Conservation (phyloP, 2,113 vertebrate species). For the Tragelaphus buxtoni region DNA sequence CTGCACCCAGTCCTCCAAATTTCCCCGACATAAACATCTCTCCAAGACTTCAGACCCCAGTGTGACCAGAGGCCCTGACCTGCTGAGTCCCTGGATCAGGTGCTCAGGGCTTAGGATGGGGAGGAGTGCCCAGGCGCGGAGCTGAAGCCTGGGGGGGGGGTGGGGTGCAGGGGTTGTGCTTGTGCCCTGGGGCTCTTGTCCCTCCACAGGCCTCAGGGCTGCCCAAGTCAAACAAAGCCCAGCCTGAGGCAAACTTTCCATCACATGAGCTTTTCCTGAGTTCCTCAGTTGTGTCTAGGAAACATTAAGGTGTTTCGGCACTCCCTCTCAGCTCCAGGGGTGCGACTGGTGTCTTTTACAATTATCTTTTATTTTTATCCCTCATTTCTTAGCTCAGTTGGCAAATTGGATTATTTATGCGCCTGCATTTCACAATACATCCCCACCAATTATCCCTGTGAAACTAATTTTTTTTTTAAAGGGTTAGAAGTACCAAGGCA, state of each 20-base stretch:
- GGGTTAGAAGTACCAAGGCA: neutral
- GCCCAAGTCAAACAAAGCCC: neutral
- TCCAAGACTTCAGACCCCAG: neutral
- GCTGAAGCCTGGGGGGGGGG: neutral
- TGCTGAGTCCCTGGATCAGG: neutral
- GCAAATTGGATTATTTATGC: slow-evolving; percentile 36
- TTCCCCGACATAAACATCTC: neutral
- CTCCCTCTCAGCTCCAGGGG: slow-evolving; percentile 31
- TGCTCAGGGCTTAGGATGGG: neutral
- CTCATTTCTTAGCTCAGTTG: slow-evolving; percentile 25
- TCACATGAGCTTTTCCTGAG: neutral
- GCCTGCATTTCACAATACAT: slow-evolving; percentile 46
- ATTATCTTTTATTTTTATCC: slow-evolving; percentile 61
- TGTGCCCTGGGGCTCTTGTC: too few relatives aligned
- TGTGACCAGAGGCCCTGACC: neutral
- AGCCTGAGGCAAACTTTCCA: neutral
- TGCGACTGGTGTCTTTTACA: slow-evolving; percentile 50
- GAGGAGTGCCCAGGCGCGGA: accelerated
- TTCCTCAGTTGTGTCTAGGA: slow-evolving; percentile 62
- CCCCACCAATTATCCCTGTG: slow-evolving; percentile 53
- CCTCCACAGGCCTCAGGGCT: neutral
- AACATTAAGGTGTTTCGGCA: slow-evolving; percentile 53
- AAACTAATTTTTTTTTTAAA: slow-evolving; percentile 42
- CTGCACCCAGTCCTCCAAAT: neutral
- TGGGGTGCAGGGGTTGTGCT: too few relatives aligned